phyloP scores from a whole-genome alignment of 2,797 vertebrate species.

The Brachyalestes nurse region DNA sequence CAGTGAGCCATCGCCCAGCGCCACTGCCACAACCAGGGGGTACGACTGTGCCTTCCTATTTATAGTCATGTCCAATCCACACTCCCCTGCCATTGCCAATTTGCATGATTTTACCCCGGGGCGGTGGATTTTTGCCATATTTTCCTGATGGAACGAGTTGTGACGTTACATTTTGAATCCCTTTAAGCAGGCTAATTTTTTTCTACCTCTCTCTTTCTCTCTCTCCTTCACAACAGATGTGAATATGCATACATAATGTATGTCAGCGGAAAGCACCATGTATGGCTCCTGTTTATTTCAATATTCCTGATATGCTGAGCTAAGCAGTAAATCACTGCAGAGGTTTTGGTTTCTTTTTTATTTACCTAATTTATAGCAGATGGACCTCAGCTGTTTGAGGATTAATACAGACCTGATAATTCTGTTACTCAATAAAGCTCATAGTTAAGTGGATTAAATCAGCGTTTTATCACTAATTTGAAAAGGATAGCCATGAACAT shows the following conservation, averaged over 20 bases:
- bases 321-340: constrained; percentile 2
- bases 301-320: constrained; percentile 27
- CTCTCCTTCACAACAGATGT: constrained; percentile 31
- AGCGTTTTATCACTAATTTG: not conserved
- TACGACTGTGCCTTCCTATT: constrained; percentile 64
- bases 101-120: constrained; percentile 66
- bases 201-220: constrained; percentile 33
- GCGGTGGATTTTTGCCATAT: constrained; percentile 61
- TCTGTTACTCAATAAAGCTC: not conserved
- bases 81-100: constrained; percentile 68
- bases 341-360: not conserved
- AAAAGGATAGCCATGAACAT: not conserved
- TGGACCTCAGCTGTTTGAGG: not conserved
- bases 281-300: constrained; percentile 63
- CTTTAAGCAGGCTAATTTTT: constrained; percentile 63
- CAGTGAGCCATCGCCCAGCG: constrained; percentile 56
- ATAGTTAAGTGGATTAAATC: not conserved
- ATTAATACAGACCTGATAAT: not conserved
- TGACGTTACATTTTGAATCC: constrained; percentile 74
- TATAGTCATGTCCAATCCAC: constrained; percentile 63
- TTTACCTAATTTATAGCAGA: not conserved
- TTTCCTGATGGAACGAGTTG: constrained; percentile 70
- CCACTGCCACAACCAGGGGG: constrained; percentile 67
- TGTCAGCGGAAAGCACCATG: constrained; percentile 54
- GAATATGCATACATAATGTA: constrained; percentile 47